A percentile compares a stretch with the other conserved stretches of the same genome.
These are phyloP conservation scores for Dendroctonus ponderosae DNA, from an alignment of 1,140 invertebrate species.

Conservation along the genomic window DNA sequence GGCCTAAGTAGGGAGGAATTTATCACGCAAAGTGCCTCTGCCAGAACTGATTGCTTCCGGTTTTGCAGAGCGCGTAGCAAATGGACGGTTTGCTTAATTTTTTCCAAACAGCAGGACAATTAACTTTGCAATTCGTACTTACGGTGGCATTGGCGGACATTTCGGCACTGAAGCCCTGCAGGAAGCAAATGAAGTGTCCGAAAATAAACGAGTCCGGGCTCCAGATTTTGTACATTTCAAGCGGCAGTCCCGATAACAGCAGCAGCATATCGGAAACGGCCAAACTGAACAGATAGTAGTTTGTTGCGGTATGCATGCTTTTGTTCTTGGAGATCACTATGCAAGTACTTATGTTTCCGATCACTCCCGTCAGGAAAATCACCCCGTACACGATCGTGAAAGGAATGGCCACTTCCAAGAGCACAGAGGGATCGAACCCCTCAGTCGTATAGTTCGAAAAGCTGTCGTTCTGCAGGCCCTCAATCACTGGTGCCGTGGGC, in stretches of 20 bases:
- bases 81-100: too few relatives aligned
- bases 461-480: too few relatives aligned
- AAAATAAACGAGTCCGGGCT: conserved; percentile 68
- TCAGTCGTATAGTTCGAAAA: neutral
- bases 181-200: conserved; percentile 69
- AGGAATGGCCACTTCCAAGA: conserved; percentile 53
- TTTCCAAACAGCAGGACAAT: too few relatives aligned
- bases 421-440: conserved; percentile 29
- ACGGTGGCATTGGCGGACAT: conserved; percentile 71
- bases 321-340: conserved; percentile 79
- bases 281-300: conserved; percentile 84
- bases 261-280: conserved; percentile 86
- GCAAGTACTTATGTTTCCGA: conserved; percentile 84
- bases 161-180: conserved; percentile 70
- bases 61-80: too few relatives aligned
- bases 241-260: conserved; percentile 71
- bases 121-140: conserved; percentile 6
- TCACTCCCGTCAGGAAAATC: conserved; percentile 77
- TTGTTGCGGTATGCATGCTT: conserved; percentile 81
- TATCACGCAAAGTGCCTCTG: too few relatives aligned
- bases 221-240: conserved; percentile 80
- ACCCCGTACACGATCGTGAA: conserved; percentile 70
- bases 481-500: too few relatives aligned
- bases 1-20: too few relatives aligned
- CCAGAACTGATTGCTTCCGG: too few relatives aligned